phyloP scores from a whole-genome alignment of 2,797 vertebrate genomes.

The Galaxias olidus region DNA sequence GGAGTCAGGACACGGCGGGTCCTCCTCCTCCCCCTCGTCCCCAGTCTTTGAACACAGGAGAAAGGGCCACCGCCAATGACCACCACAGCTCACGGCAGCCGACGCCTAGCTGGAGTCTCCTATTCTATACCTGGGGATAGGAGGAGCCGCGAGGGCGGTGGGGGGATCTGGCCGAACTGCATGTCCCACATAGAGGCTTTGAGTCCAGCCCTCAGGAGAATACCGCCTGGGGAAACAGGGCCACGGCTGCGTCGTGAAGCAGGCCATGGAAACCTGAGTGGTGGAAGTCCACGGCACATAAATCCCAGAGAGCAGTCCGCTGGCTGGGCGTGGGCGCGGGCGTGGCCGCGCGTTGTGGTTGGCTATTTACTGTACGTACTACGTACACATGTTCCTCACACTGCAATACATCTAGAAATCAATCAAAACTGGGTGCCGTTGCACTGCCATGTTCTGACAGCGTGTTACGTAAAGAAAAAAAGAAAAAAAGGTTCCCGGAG shows the following conservation, averaged over 20 bases:
- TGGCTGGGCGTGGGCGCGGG: slow-evolving; percentile 35
- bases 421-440: slow-evolving; percentile 50
- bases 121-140: neutral
- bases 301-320: slow-evolving; percentile 53
- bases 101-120: no score
- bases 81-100: no score
- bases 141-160: slow-evolving; percentile 29
- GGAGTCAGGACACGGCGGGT: slow-evolving; percentile 26
- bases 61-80: slow-evolving; percentile 12
- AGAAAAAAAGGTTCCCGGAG: slow-evolving; percentile 36
- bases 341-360: neutral
- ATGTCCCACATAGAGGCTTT: slow-evolving; percentile 39
- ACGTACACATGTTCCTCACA: slow-evolving; percentile 34
- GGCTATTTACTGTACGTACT: slow-evolving; percentile 5
- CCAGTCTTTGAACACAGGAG: slow-evolving; percentile 25
- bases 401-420: slow-evolving; percentile 61
- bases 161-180: slow-evolving; percentile 30
- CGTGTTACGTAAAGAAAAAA: slow-evolving; percentile 48
- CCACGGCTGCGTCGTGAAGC: slow-evolving; percentile 25
- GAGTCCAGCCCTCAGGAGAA: slow-evolving; percentile 42
- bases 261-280: slow-evolving; percentile 63
- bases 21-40: no score
- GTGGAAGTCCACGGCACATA: slow-evolving; percentile 50
- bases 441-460: slow-evolving; percentile 48
- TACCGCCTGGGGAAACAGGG: slow-evolving; percentile 18